phyloP scores from a whole-genome alignment of 35 echinoderm and acorn worm species.

The Apostichopus californicus region DNA sequence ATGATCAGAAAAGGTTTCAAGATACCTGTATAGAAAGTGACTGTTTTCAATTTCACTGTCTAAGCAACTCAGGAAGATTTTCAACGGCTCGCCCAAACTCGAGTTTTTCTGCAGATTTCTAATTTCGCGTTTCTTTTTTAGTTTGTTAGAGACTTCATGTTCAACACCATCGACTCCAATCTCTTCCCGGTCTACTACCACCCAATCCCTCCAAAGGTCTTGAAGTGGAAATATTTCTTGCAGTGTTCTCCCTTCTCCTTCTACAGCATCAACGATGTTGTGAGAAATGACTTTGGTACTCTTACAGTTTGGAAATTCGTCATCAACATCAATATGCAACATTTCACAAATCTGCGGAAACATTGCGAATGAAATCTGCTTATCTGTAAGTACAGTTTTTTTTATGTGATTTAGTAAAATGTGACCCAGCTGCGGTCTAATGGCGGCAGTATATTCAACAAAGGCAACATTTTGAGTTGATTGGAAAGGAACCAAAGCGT shows the following conservation, averaged over 20 bases:
- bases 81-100: neutral
- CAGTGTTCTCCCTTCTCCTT: neutral
- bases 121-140: neutral
- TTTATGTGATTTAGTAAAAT: neutral
- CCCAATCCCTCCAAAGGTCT: constrained; percentile 27
- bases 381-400: neutral
- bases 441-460: too few species aligned
- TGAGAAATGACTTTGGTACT: neutral
- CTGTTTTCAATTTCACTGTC: too few species aligned
- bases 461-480: neutral
- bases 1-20: too few species aligned
- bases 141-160: neutral
- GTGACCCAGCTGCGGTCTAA: neutral
- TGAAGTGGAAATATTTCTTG: constrained; percentile 13
- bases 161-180: constrained; percentile 5
- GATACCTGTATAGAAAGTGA: too few species aligned
- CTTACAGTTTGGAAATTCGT: neutral
- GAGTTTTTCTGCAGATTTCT: neutral
- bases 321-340: neutral
- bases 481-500: neutral
- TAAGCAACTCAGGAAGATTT: neutral
- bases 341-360: neutral
- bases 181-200: neutral
- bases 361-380: neutral
- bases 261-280: neutral